phyloP scores from a whole-genome alignment of 2,888 invertebrate genomes.

The Leptopilina syphax region DNA sequence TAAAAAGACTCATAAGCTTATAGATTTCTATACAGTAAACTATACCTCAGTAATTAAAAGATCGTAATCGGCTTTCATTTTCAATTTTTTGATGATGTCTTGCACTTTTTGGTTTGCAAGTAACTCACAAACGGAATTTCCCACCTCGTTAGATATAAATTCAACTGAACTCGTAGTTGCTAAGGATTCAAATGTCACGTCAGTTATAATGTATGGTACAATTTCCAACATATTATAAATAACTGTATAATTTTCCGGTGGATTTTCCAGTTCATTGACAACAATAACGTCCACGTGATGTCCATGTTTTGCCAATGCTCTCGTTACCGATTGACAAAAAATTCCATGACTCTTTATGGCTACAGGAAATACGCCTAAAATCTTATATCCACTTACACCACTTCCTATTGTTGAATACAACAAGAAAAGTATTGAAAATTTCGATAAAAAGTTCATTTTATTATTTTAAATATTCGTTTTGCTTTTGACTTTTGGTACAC shows the following conservation, averaged over 20 bases:
- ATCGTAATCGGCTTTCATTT: neutral
- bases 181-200: too few relatives aligned
- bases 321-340: conserved; percentile 74
- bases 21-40: too few relatives aligned
- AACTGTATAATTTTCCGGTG: conserved; percentile 50
- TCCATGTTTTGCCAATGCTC: conserved; percentile 73
- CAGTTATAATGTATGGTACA: too few relatives aligned
- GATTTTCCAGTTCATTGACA: conserved; percentile 54
- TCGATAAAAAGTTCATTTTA: too few relatives aligned
- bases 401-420: too few relatives aligned
- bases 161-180: neutral
- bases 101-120: neutral
- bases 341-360: conserved; percentile 77
- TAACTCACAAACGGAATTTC: conserved; percentile 50
- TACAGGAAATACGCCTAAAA: conserved; percentile 75
- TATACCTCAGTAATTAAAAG: neutral
- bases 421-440: too few relatives aligned
- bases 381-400: conserved; percentile 48
- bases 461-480: too few relatives aligned
- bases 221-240: too few relatives aligned
- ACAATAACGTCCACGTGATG: conserved; percentile 74
- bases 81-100: conserved; percentile 52
- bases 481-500: too few relatives aligned
- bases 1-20: too few relatives aligned
- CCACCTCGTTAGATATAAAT: conserved; percentile 54